Base-by-base conservation (phyloP, 2,113 vertebrate genomes). In the Callopanchax toddi region DNA sequence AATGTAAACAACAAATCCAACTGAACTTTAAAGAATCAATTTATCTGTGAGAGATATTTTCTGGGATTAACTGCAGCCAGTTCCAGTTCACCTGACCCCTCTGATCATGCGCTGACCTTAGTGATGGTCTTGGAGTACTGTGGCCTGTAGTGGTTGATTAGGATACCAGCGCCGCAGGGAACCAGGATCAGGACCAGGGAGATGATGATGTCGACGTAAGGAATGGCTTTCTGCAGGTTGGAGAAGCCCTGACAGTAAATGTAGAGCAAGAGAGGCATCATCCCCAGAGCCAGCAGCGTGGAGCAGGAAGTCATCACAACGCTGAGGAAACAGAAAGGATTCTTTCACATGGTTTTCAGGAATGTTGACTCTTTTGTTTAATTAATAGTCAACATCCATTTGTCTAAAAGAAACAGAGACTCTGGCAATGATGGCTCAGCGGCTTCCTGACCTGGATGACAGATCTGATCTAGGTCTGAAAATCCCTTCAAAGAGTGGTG, bases 211-310 rank as follows among this genome's bases (percentile, higher is more conserved):
- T 84, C 60, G 18, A 18, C 26, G 13, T 93, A 95, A 37, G 94
- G 94, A 17, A 98, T 76, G 12, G 83, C 85, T 18, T 50, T 52
- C 65, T 90, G 82, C 71, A 94, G 70, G 42, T 83, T 49, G 0
- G 86, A 7, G 8, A 95, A 86, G 34, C 92, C 93, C 76, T 84
- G 83, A 3, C 72, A 91, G 84, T 95, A 96, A 55, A 96, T 1
- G 65, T 85, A 92, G 32, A 96, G 85, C 45, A 95, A 90, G 49
- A 96, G 91, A 11, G 95, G 93, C 93, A 94, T 94, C 91, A 96
- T 88, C 60, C 90, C 95, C 74, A 93, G 79, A 25, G 92, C 93
- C 81, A 89, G 68, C 61, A 93, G 32, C 0, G 87, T 93, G 39
- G 94, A 96, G 62, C 89, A 95, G 11, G 89, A 71, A 0, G 95